Base-by-base conservation (phyloP, 2,113 vertebrate species). In the Lepus timidus region DNA sequence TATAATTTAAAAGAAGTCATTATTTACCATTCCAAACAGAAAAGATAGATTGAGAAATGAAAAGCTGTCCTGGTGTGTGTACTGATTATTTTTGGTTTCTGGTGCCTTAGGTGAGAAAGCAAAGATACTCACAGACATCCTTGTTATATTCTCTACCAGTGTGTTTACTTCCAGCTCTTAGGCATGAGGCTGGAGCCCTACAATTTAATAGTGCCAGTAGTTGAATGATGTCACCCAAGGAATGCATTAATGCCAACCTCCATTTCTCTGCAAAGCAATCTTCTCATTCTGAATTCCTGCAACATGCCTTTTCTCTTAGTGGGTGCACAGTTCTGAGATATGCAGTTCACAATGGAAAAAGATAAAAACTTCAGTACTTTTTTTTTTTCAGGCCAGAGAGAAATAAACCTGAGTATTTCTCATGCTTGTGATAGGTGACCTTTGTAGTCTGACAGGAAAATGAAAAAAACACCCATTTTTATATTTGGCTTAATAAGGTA, bases 401-500 rank as follows among this genome's bases (percentile, higher is more conserved):
- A 89, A 97, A 94, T 95, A 91, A 93, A 82, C 23, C n/a, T 36
- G 31, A 75, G 44, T 82, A 36, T 74, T 67, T 92, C 82, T 92
- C 65, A 86, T 70, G 73, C 74, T 95, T 88, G 51, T 94, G 79
- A 94, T 88, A 91, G 85, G 97, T 97, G 97, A 96, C 97, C 95
- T 97, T 96, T 95, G 92, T 97, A 97, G 92, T 95, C 85, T 96
- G 85, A 90, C 88, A 86, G 39, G 90, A 93, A 94, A 94, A 96
- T 97, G 90, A 97, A 95, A 96, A 96, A 96, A 44, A 74, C 88
- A 91, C 83, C 80, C 83, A 85, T 95, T 97, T 96, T 97, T 91
- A 86, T 95, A 96, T 97, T 96, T 97, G 90, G 75, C 85, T 94
- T 97, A 96, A 96, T 97, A 95, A 96, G 90, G 86, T 96, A 92